Conservation (phyloP, 2,113 vertebrate genomes). For the Papio anubis region DNA sequence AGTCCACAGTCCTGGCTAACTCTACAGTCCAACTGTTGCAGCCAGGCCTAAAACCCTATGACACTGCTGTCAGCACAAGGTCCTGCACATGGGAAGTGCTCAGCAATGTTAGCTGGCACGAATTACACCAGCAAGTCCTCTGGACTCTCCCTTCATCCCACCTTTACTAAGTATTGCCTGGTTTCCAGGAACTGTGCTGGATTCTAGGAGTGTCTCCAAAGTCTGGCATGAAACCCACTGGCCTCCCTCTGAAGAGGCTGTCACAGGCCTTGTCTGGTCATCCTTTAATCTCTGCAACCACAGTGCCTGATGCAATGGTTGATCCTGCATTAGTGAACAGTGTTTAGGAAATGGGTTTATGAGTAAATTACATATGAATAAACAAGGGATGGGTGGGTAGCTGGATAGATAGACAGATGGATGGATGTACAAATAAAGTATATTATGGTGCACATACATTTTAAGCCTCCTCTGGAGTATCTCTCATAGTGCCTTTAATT, state of each 20-base stretch:
- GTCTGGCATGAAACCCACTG: fast-evolving
- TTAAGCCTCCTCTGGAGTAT: background rate
- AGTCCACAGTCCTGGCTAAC: fast-evolving
- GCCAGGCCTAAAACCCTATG: too few species aligned
- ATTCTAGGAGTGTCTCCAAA: background rate
- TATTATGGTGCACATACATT: background rate
- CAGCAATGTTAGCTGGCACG: fast-evolving
- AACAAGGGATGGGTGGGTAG: background rate
- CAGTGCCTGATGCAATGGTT: fast-evolving
- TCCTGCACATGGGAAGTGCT: fast-evolving
- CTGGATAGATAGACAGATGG: fast-evolving
- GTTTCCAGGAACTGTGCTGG: background rate
- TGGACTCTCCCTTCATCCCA: too few species aligned
- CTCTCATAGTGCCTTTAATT: background rate
- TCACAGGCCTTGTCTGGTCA: background rate
- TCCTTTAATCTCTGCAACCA: background rate
- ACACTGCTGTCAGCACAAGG: background rate
- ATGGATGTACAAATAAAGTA: background rate
- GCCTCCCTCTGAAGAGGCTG: background rate
- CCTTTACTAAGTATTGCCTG: background rate
- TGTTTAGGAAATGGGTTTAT: background rate
- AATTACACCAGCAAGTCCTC: too few species aligned
- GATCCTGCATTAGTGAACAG: fast-evolving
- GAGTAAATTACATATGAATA: background rate
- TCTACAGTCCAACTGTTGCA: fast-evolving